These are phyloP conservation scores for Onychomys arenicola DNA, from an alignment of 2,797 vertebrate species.

Conservation along the genomic window DNA sequence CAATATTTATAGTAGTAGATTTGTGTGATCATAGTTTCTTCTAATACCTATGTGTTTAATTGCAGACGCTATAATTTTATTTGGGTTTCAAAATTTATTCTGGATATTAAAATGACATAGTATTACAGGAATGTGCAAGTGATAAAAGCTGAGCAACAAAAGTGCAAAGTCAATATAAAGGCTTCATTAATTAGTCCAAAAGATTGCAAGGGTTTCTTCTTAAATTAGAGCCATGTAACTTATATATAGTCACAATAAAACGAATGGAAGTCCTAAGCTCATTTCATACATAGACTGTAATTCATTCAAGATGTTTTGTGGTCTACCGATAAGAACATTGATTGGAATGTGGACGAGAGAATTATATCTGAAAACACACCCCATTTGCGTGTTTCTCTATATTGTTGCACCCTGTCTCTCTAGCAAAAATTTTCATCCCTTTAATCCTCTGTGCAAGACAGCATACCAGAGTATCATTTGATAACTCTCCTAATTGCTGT, in stretches of 20 bases:
- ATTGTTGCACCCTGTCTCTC: neutral
- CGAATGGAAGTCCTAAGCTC: conserved; percentile 39
- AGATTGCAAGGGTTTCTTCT: conserved; percentile 34
- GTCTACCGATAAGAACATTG: conserved; percentile 17
- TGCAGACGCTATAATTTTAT: conserved; percentile 54
- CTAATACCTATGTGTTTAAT: conserved; percentile 57
- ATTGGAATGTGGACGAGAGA: neutral
- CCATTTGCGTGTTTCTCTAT: neutral
- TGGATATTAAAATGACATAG: conserved; percentile 67
- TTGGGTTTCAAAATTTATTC: conserved; percentile 65
- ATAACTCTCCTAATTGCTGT: neutral
- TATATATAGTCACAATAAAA: conserved; percentile 53
- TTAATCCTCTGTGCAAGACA: neutral
- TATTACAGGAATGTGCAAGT: conserved; percentile 19
- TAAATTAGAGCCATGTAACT: conserved; percentile 60
- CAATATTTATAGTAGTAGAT: conserved; percentile 40
- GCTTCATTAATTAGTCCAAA: conserved; percentile 59
- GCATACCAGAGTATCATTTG: neutral
- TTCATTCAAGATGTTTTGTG: conserved; percentile 43
- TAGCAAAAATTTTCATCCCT: neutral
- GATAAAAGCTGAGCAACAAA: conserved; percentile 66
- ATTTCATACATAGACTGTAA: conserved; percentile 43
- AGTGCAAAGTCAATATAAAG: conserved; percentile 75
- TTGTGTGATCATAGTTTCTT: conserved; percentile 58
- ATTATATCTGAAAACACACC: neutral